Base-by-base conservation (phyloP, 1,140 invertebrate genomes). In the Cherax destructor region DNA sequence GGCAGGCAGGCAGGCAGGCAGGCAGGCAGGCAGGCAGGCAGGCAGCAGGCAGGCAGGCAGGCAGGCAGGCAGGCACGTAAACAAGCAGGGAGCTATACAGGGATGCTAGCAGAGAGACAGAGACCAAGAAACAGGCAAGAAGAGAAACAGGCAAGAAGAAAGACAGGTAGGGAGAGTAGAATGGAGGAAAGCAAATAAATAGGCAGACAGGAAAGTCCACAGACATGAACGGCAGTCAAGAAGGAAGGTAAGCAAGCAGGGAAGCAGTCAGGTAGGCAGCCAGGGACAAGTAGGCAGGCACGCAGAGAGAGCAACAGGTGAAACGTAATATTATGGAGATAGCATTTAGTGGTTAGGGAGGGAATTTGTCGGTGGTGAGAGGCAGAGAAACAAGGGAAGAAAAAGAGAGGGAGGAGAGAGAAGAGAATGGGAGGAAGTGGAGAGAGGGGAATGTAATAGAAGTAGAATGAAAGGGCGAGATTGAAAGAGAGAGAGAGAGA, bases 361-460 rank as follows among this genome's bases (percentile, higher is more conserved):
- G 59, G 80, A 18, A 16, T 52, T 41, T 41, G 41, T 7, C 16
- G 13, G 61, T 18, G 41, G 1, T 13, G 59, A 47, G n/a, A 72
- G 30, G 47, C n/a, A 59, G 84, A 30, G 84, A 77, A 49, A 76
- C 49, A 76, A 16, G 47, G 84, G 69, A 30, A 74, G 18, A 76
- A 41, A 74, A 1, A 50, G 30, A 49, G n/a, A 41, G 50, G 74
- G 49, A 49, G 16, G 41, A 30, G 69, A 78, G 84, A 61, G 24
- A 49, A 59, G 84, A 47, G 61, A 83, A 72, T 56, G 84, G 77
- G 74, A 56, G 72, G 56, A 49, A 56, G 72, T 52, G 49, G 56
- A n/a, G 77, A 49, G 77, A 18, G 49, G 41, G 56, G 80, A 83
- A 50, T 0, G 49, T 11, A 50, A 52, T 49, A 65, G 61, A 65